Conservation (phyloP, 2,113 vertebrate genomes). For the Microcebus ravelobensis region DNA sequence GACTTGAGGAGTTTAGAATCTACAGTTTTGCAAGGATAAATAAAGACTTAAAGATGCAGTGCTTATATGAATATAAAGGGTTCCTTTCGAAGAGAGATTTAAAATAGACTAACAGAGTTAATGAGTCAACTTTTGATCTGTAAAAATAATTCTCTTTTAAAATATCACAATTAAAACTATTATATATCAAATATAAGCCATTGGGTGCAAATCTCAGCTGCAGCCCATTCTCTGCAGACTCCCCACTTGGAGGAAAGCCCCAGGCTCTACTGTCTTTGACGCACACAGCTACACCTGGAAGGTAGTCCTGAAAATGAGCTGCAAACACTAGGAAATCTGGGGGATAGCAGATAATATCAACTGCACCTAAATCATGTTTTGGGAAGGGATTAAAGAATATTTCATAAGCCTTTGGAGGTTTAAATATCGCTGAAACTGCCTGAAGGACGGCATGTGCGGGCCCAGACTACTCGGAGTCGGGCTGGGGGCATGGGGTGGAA, state of each 20-base stretch:
- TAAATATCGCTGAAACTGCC: conserved; percentile 53
- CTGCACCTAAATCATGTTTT: conserved; percentile 48
- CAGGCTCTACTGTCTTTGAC: conserved; percentile 31
- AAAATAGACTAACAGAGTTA: conserved; percentile 45
- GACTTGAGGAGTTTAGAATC: neutral
- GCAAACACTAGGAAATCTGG: conserved; percentile 27
- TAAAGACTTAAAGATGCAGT: conserved; percentile 13
- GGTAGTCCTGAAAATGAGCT: neutral
- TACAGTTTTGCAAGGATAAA: conserved; percentile 19
- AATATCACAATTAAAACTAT: conserved; percentile 39
- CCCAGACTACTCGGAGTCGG: conserved; percentile 45
- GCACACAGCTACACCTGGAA: conserved; percentile 54
- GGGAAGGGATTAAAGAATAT: conserved; percentile 59
- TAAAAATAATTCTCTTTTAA: conserved; percentile 49
- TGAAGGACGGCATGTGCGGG: conserved; percentile 7
- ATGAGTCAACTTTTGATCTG: conserved; percentile 55
- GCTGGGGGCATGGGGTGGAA: conserved; percentile 10
- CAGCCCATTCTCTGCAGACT: conserved; percentile 16
- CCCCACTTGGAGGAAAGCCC: conserved; percentile 49
- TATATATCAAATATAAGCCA: conserved; percentile 34
- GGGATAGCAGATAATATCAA: conserved; percentile 57
- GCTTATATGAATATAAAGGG: conserved; percentile 23
- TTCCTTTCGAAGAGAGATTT: conserved; percentile 46
- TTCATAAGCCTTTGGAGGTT: conserved; percentile 57
- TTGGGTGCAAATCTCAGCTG: neutral